Evolutionary conservation across 2,888 invertebrate species (phyloP), one percentile per base, ranked within the genome.

Genomic region (Lithophane semibrunnea): DNA sequence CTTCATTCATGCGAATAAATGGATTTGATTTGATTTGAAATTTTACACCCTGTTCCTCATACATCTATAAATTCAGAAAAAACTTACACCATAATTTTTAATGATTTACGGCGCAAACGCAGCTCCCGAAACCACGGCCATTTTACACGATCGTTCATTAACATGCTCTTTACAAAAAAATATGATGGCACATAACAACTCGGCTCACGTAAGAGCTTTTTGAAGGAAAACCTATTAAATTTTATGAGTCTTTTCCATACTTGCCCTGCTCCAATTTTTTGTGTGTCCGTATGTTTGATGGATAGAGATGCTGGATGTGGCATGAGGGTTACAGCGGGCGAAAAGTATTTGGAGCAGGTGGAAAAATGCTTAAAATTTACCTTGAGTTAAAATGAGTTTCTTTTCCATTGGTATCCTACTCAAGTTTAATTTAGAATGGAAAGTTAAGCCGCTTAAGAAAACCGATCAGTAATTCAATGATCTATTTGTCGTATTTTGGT

Each of bases 161-260:
- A 91, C 92, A 91, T 92, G 89, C 79, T 85, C 82, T 82, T 85
- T 88, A 86, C 80, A 84, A 92, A 92, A 92, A 94, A 92, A 91
- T 88, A 89, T 89, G 92, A 93, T 92, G 92, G 83, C 87, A 92
- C 92, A 93, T 95, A 93, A 88, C 92, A 90, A 96, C 88, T 89
- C 95, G 80, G 60, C 91, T 92, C 95, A 96, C 95, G 95, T 95
- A 94, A 93, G 93, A 92, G 88, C 92, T 95, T 95, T 95, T 95
- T 95, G 94, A 92, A 93, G 95, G 95, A 95, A 96, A 96, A 92
- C 95, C 94, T 96, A 96, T 96, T 95, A 96, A 96, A 95, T 96
- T 96, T 96, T 96, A 96, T 94, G 96, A 92, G 91, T 92, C 94
- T 95, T 96, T 95, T 95, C 96, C 96, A 95, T 96, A 95, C 95